Percentiles rank a stretch among this genome's conserved stretches.
Evolutionary conservation across 2,888 invertebrate genomes (phyloP).

Genomic region (Vandiemenella viatica): DNA sequence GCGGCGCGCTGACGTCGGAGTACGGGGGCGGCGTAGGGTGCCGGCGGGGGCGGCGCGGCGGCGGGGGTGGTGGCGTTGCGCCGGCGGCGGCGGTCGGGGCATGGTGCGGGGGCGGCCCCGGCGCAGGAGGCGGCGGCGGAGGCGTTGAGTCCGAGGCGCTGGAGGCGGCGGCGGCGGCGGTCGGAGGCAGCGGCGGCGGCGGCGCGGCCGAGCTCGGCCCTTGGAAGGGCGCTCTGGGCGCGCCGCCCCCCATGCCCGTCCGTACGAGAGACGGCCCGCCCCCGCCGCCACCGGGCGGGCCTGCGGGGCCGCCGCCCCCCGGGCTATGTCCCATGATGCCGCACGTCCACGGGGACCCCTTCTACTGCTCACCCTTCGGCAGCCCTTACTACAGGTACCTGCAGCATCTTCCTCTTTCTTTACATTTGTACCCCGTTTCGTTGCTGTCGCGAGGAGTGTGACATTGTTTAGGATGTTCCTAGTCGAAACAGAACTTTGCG

Average conservation of each 20-base stretch:
- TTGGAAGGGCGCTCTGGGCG: conserved; percentile 9
- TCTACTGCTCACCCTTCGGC: conserved; percentile 42
- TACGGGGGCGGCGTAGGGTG: not conserved
- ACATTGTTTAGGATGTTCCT: too few species aligned
- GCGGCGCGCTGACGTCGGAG: conserved; percentile 20
- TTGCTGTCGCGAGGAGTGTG: too few species aligned
- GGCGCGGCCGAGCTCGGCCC: conserved; percentile 11
- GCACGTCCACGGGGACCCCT: conserved; percentile 36
- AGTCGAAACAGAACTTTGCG: too few species aligned
- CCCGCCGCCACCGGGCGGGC: conserved; percentile 22
- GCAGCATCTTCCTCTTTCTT: too few species aligned
- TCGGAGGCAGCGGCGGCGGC: conserved; percentile 20
- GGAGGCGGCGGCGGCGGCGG: conserved; percentile 31
- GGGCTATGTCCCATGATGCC: conserved; percentile 26
- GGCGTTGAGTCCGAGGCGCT: conserved; percentile 44
- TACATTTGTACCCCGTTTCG: too few species aligned
- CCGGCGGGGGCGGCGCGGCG: conserved; percentile 19
- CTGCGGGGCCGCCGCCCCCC: conserved; percentile 23
- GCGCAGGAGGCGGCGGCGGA: conserved; percentile 42
- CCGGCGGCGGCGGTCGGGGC: too few species aligned
- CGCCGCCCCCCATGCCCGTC: conserved; percentile 17
- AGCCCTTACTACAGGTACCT: conserved; percentile 41
- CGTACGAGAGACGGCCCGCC: conserved; percentile 21
- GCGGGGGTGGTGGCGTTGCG: too few species aligned
- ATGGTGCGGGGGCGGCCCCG: conserved; percentile 30